phyloP scores from a whole-genome alignment of 1,140 invertebrate species.

The Agrypnia vestita region DNA sequence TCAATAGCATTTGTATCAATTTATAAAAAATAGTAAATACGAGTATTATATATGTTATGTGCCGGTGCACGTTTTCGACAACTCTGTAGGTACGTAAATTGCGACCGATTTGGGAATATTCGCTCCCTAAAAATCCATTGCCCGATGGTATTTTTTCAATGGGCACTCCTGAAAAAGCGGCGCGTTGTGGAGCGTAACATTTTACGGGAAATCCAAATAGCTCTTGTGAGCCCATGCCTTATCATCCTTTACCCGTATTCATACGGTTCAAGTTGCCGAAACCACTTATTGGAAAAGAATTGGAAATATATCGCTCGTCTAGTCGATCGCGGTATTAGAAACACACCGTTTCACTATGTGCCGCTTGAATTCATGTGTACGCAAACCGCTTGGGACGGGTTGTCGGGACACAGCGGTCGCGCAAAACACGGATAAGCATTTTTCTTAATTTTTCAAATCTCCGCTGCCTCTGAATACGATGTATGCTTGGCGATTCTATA shows the following conservation, averaged over 20 bases:
- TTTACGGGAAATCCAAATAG: conserved; percentile 31
- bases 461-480: no score
- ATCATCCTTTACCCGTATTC: conserved; percentile 29
- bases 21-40: no score
- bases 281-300: conserved; percentile 6
- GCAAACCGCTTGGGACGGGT: background rate
- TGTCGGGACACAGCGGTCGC: background rate
- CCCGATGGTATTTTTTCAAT: background rate
- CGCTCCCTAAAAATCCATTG: conserved; percentile 3
- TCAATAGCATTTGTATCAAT: no score
- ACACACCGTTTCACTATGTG: conserved; percentile 2
- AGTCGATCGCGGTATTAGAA: background rate
- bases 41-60: no score
- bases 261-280: background rate
- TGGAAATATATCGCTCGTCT: background rate
- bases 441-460: conserved; percentile 40
- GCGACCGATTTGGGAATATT: conserved; percentile 5
- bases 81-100: no score
- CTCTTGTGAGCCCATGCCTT: conserved; percentile 21
- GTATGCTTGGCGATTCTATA: no score
- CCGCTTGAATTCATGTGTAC: conserved; percentile 8
- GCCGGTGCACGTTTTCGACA: no score
- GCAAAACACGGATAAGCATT: conserved; percentile 33
- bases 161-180: background rate
- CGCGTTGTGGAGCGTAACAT: conserved; percentile 7